Conservation (phyloP, 2,888 invertebrate genomes). For the Dicroscelio sp. region DNA sequence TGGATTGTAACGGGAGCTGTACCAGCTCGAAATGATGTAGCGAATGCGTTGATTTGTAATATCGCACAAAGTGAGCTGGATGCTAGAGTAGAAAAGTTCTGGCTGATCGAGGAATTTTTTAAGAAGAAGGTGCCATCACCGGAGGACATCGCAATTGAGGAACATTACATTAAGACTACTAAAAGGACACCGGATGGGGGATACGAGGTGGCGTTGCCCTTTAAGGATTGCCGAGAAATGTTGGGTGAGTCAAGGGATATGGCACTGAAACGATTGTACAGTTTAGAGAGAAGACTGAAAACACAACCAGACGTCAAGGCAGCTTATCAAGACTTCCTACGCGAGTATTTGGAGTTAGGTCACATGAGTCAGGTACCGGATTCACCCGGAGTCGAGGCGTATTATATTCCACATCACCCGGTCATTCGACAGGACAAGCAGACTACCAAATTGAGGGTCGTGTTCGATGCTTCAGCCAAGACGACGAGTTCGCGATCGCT, state of each 20-base stretch:
- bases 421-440: not conserved
- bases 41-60: not conserved
- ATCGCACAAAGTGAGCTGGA: not conserved
- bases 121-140: not conserved
- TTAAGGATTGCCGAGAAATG: not conserved
- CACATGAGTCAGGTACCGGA: not conserved
- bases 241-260: not conserved
- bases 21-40: not conserved
- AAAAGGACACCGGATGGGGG: not conserved
- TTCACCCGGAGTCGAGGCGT: not conserved
- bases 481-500: conserved; percentile 81
- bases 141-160: conserved; percentile 51
- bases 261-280: not conserved
- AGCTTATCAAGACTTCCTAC: not conserved
- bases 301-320: not conserved
- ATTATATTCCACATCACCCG: conserved; percentile 5
- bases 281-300: not conserved
- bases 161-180: conserved; percentile 29
- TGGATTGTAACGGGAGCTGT: conserved; percentile 54
- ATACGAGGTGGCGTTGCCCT: conserved; percentile 31
- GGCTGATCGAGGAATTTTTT: conserved; percentile 53
- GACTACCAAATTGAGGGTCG: conserved; percentile 81
- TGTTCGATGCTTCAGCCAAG: conserved; percentile 87
- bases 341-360: not conserved
- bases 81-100: conserved; percentile 35